Percentiles rank a stretch among this genome's conserved stretches.
These are phyloP conservation scores for Leptinotarsa texana DNA, from an alignment of 1,140 invertebrate genomes.

Conservation along the genomic window DNA sequence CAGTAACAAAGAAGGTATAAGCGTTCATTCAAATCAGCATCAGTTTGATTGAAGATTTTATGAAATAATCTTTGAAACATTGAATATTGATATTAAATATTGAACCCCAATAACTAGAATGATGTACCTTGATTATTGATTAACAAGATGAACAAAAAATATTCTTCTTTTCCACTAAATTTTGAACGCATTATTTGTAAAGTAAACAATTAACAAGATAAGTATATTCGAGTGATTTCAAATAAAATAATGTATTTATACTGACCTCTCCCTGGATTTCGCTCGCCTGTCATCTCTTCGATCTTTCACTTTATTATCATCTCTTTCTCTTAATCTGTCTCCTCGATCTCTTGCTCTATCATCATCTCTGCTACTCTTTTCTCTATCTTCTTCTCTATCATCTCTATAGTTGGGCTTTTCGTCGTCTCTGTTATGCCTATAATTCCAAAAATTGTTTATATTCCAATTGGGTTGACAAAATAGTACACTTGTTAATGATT, in stretches of 20 bases:
- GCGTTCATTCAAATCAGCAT: too few relatives aligned
- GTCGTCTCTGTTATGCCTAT: conserved; percentile 21
- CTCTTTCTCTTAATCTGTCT: conserved; percentile 30
- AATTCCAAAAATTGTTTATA: neutral
- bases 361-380: conserved; percentile 29
- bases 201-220: neutral
- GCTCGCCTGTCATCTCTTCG: conserved; percentile 14
- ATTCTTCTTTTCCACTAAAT: too few relatives aligned
- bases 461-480: too few relatives aligned
- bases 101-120: too few relatives aligned
- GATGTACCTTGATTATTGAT: too few relatives aligned
- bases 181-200: too few relatives aligned
- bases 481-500: too few relatives aligned
- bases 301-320: conserved; percentile 11
- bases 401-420: conserved; percentile 18
- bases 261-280: conserved; percentile 17
- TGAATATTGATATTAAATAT: too few relatives aligned
- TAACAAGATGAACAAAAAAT: too few relatives aligned
- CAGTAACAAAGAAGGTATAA: too few relatives aligned
- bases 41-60: too few relatives aligned
- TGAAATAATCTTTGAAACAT: too few relatives aligned
- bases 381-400: conserved; percentile 35
- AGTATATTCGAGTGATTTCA: neutral
- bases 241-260: neutral
- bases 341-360: conserved; percentile 35